phyloP scores from a whole-genome alignment of 2,888 invertebrate genomes.

The Stratiomys singularior region DNA sequence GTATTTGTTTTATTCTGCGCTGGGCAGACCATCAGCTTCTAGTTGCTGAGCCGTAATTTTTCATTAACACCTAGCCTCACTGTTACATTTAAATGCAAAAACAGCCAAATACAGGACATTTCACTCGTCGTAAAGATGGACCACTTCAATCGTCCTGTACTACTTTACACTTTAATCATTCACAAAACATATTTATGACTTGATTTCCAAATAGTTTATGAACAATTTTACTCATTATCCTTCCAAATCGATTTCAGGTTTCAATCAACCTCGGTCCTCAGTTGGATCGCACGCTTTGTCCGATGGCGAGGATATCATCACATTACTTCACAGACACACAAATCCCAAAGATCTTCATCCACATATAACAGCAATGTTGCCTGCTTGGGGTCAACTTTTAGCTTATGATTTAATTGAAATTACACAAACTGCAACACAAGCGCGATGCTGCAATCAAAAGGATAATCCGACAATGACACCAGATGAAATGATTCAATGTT shows the following conservation, averaged over 20 bases:
- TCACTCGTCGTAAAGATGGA: not conserved
- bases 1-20: too few species aligned
- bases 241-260: too few species aligned
- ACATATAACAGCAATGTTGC: conserved; percentile 80
- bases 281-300: conserved; percentile 71
- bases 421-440: conserved; percentile 70
- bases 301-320: conserved; percentile 70
- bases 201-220: too few species aligned
- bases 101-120: too few species aligned
- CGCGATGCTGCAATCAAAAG: conserved; percentile 65
- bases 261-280: conserved; percentile 66
- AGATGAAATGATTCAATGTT: conserved; percentile 64
- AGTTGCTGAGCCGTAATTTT: too few species aligned
- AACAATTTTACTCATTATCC: too few species aligned
- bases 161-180: too few species aligned
- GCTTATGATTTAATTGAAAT: conserved; percentile 78
- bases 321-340: conserved; percentile 69
- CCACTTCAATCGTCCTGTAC: too few species aligned
- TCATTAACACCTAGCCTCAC: too few species aligned
- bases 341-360: conserved; percentile 71
- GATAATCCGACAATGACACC: conserved; percentile 34
- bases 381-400: conserved; percentile 83
- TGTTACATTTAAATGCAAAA: too few species aligned
- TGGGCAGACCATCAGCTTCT: too few species aligned
- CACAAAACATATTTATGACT: too few species aligned